These are phyloP conservation scores for Enteromius trimaculatus DNA, from an alignment of 2,797 vertebrate species.

Conservation along the genomic window DNA sequence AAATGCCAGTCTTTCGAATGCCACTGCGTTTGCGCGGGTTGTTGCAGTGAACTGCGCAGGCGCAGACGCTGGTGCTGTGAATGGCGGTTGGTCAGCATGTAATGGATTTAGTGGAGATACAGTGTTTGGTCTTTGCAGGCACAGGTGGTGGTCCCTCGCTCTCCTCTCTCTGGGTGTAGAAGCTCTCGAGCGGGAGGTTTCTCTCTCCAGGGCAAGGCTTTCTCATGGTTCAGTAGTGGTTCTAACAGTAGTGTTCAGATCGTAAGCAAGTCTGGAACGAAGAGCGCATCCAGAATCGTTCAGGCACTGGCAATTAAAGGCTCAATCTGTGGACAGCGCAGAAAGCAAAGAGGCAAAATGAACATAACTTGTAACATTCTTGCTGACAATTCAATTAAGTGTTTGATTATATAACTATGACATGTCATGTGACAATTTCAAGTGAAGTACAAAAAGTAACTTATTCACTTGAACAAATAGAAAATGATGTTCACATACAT, in stretches of 20 bases:
- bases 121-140: constrained; percentile 75
- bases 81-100: constrained; percentile 45
- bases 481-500: not conserved
- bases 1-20: constrained; percentile 22
- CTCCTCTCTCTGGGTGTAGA: constrained; percentile 47
- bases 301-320: constrained; percentile 59
- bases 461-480: not conserved
- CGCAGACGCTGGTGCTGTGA: constrained; percentile 53
- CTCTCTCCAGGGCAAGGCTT: constrained; percentile 56
- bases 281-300: constrained; percentile 60
- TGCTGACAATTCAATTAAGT: not conserved
- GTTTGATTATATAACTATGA: not conserved
- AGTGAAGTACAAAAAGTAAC: not conserved
- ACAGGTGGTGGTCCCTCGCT: constrained; percentile 68
- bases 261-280: constrained; percentile 57
- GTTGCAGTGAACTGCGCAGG: constrained; percentile 6
- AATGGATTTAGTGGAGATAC: constrained; percentile 60
- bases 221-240: constrained; percentile 77
- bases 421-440: not conserved
- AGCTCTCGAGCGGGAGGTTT: constrained; percentile 50
- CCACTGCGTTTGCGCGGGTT: constrained; percentile 39
- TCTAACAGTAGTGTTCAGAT: constrained; percentile 65
- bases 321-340: constrained; percentile 60
- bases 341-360: not conserved
- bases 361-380: not conserved